phyloP scores from a whole-genome alignment of 1,140 invertebrate genomes.

The Temnothorax nylanderi region DNA sequence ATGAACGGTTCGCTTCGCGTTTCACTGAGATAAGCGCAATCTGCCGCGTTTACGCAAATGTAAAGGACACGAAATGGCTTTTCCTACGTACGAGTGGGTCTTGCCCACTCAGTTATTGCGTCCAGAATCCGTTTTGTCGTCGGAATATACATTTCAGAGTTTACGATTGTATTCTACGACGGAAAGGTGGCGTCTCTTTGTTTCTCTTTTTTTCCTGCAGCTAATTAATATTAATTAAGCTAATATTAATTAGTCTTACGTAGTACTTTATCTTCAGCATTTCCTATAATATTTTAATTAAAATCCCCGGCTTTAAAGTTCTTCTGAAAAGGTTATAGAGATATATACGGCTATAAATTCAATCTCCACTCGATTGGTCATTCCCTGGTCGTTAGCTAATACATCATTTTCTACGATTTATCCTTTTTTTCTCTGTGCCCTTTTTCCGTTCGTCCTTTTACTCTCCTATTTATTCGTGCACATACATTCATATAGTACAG shows the following conservation, averaged over 20 bases:
- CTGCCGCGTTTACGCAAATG: neutral
- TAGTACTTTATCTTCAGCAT: neutral
- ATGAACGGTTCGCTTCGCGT: neutral
- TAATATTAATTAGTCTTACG: slow-evolving; percentile 19
- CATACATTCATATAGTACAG: neutral
- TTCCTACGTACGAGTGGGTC: neutral
- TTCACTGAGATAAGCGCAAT: neutral
- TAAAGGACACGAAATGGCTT: neutral
- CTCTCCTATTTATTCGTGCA: neutral
- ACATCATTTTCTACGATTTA: slow-evolving; percentile 16
- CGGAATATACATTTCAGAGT: neutral
- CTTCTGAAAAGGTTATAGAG: neutral
- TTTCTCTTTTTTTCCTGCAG: neutral
- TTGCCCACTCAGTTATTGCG: neutral
- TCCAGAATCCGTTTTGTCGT: neutral
- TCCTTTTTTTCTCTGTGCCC: neutral
- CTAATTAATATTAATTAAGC: slow-evolving; percentile 43
- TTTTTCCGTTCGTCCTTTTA: neutral
- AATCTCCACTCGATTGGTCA: neutral
- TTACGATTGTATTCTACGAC: neutral
- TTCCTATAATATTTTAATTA: slow-evolving; percentile 30
- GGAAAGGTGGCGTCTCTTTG: neutral
- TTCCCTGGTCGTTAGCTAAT: neutral
- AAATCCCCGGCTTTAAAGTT: neutral
- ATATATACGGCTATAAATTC: neutral